Base-by-base conservation (phyloP, 2,113 vertebrate genomes). In the Pelvicachromis taeniatus region DNA sequence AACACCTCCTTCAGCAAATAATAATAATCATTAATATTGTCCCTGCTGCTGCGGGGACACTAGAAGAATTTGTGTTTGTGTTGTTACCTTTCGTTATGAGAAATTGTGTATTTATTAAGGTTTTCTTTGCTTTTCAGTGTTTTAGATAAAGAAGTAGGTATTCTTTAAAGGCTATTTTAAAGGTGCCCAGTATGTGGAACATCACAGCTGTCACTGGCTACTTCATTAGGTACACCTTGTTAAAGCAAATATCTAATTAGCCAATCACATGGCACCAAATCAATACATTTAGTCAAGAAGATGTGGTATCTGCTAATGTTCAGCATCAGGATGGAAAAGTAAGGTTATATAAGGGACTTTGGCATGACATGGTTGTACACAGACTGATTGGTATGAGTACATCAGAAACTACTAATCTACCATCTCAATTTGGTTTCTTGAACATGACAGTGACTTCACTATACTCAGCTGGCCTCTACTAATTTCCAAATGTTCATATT, bases 221-320 rank as follows among this genome's bases (percentile, higher is more conserved):
- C 35, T 6, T 68, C 35, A 16, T 68, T 0, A 9, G n/a, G 2
- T 23, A 40, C 35, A 68, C 35, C 61, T 68, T 40, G n/a, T 40
- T 42, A 13, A 65, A 7, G n/a, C 12, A 68, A 16, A 68, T 68
- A 68, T 68, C 12, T 68, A 40, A 40, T 68, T 42, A 68, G 1
- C 35, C 35, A 68, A 6, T 68, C 7, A 68, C 35, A 68, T 16
- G 63, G 1, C 12, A 68, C 35, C n/a, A 68, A 68, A 33, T 38
- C 12, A 16, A 68, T 42, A 40, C 14, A 68, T 16, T 42, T 68
- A 42, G 35, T 23, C n/a, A 68, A 3, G 0, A 23, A 42, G 0
- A 68, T n/a, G 42, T 23, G 35, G 12, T 68, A 23, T 42, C 63
- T 68, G 35, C n/a, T 65, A 5, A 65, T 23, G 35, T 68, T 68